Evolutionary conservation across 2,113 vertebrate species (phyloP).

Genomic region (Polyodon spathula): DNA sequence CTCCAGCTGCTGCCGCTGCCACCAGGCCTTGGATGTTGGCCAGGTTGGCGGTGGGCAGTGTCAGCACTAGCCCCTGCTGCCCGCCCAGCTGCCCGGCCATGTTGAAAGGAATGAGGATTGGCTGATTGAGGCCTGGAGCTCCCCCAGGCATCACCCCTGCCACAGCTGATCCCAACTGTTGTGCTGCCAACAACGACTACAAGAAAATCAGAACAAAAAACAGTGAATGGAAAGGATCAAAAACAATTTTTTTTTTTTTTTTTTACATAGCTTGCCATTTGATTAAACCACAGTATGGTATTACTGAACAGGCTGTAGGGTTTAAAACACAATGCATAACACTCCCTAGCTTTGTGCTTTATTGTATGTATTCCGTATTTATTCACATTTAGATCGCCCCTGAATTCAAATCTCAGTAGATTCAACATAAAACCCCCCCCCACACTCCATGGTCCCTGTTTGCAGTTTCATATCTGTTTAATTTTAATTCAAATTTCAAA

Average conservation of each 20-base stretch:
- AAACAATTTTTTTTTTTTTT: background rate
- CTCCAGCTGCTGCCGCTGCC: constrained; percentile 92
- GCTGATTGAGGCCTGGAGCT: constrained; percentile 82
- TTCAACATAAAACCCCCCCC: too few relatives aligned
- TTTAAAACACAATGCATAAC: too few relatives aligned
- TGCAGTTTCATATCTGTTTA: too few relatives aligned
- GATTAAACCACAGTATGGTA: too few relatives aligned
- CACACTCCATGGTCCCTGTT: too few relatives aligned
- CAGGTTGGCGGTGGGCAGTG: constrained; percentile 85
- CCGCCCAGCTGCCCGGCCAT: constrained; percentile 90
- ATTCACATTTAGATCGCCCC: too few relatives aligned
- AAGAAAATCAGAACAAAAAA: constrained; percentile 26
- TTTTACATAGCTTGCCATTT: too few relatives aligned
- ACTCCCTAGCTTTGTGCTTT: too few relatives aligned
- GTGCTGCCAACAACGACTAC: constrained; percentile 87
- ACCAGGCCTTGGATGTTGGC: constrained; percentile 91
- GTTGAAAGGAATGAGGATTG: constrained; percentile 96
- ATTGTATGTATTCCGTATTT: too few relatives aligned
- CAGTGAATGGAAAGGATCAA: constrained; percentile 8
- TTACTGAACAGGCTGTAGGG: too few relatives aligned
- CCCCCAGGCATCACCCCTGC: constrained; percentile 89
- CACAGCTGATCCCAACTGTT: constrained; percentile 87
- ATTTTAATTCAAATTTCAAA: too few relatives aligned
- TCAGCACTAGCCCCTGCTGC: constrained; percentile 95
- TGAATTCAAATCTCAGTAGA: too few relatives aligned